Evolutionary conservation across 1,140 invertebrate genomes (phyloP), one percentile per base, ranked within the genome.

Genomic region (Aphaenogaster ashmeadi): DNA sequence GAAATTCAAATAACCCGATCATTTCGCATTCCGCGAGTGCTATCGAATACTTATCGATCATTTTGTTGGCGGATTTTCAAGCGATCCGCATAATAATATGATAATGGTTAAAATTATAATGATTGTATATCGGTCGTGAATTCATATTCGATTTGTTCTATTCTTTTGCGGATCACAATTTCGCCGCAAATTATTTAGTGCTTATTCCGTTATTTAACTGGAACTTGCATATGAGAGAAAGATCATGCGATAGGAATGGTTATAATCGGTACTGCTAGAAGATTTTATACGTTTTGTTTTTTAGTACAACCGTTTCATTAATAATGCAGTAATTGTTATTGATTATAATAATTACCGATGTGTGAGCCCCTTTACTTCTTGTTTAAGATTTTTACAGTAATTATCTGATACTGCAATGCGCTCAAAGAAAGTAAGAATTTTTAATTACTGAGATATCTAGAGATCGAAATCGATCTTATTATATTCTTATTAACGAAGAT

Each of bases 1-100:
- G 80, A 84, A 84, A 84, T 84, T 84, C 80, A 84, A 84, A 84
- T 84, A 60, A 62, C 41, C 27, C 56, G 80, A 84, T 84, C 69
- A 60, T 75, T 74, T 75, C 80, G 54, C 80, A 84, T 84, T 74
- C 54, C 69, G 54, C 69, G 41, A 84, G 27, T 50, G 69, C 54
- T 84, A 75, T 84, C 80, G 69, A 62, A 84, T 60, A 64, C 54
- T 47, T 44, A 74, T 83, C 80, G 80, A 75, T 84, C 80, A 84
- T 50, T 62, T 84, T 21, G 54, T 60, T 62, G 69, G 80, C 41
- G 27, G n/a, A 60, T 75, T 84, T 84, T 75, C 54, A 60, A 84
- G 13, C 13, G 44, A 8, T 15, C 13, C 41, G 69, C 64, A 58
- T 62, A 84, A 84, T 84, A 33, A 75, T 54, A 60, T 38, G 27